Conservation (phyloP, 2,888 invertebrate species). For the Zaprionus bogoriensis region DNA sequence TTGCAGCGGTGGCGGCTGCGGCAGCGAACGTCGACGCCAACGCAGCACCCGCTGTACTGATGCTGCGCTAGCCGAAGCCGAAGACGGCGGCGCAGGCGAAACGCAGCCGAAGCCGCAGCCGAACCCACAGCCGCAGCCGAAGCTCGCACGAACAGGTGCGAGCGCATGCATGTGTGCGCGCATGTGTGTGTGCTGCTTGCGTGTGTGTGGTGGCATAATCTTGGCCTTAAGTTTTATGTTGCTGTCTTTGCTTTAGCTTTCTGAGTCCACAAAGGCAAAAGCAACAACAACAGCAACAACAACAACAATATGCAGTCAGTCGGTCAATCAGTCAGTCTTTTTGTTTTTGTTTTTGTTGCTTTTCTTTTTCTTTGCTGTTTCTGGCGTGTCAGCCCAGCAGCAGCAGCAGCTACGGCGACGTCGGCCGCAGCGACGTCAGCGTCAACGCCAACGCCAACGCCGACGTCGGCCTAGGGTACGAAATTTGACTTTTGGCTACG, state of each 20-base stretch:
- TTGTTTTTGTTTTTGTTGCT: neutral
- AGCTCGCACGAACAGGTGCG: slow-evolving; percentile 53
- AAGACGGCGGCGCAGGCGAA: slow-evolving; percentile 17
- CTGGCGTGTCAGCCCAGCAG: slow-evolving; percentile 46
- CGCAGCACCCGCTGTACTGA: slow-evolving; percentile 25
- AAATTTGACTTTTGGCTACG: slow-evolving; percentile 70
- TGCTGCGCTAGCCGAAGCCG: slow-evolving; percentile 32
- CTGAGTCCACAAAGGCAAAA: slow-evolving; percentile 35
- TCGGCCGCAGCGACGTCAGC: slow-evolving; percentile 15
- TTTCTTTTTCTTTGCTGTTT: slow-evolving; percentile 1
- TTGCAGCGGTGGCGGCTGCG: slow-evolving; percentile 1
- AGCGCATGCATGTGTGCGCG: neutral
- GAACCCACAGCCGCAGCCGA: slow-evolving; percentile 21
- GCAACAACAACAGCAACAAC: slow-evolving; percentile 27
- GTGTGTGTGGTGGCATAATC: slow-evolving; percentile 64
- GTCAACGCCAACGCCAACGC: slow-evolving; percentile 37
- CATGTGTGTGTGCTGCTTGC: slow-evolving; percentile 7
- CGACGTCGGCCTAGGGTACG: slow-evolving; percentile 69
- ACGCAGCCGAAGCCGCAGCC: slow-evolving; percentile 25
- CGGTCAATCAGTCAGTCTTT: slow-evolving; percentile 58
- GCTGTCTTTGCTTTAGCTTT: slow-evolving; percentile 44
- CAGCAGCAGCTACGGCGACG: slow-evolving; percentile 21
- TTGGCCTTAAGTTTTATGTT: slow-evolving; percentile 70
- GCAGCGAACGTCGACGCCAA: neutral
- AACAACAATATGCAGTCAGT: slow-evolving; percentile 43